Base-by-base conservation (phyloP, 2,797 vertebrate species). In the Tarsius wallacei region DNA sequence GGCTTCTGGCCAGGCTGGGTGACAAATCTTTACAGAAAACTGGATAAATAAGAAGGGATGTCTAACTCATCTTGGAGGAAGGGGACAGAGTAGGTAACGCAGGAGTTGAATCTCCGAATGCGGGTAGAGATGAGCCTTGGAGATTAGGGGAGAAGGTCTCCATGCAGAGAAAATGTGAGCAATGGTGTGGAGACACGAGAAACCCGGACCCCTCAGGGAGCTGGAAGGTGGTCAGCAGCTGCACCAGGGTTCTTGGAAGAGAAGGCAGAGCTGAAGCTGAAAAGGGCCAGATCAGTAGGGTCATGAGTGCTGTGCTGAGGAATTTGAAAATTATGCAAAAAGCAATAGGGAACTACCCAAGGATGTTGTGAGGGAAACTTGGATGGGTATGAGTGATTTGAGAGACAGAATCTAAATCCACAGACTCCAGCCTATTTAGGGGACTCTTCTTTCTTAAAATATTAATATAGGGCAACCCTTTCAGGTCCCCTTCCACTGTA, bases 1-100 rank as follows among this genome's bases (percentile, higher is more conserved):
- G 68, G n/a, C 14, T 86, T 31, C 59, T 82, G 55, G 81, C n/a
- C 49, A 71, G n/a, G 68, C 42, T 11, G 49, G 26, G 36, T 26
- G 59, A 82, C 55, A 89, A 88, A 42, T 92, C 73, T 94, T 86
- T 81, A 71, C 12, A 81, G 66, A 80, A 96, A 64, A 73, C 61
- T 83, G 55, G 82, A 19, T 63, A n/a, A 59, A 78, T 71, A 51
- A 61, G 64, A 88, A 91, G 7, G 15, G 49, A 13, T 42, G 4
- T 86, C 9, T 76, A 80, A 85, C 61, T 59, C 15, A 49, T 36
- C 26, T 47, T n/a, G 57, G 86, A 77, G 70, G 51, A 36, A 53
- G n/a, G 55, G 26, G 55, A n/a, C 49, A 90, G 47, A 85, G 31
- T 53, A 89, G 26, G 85, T 63, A 33, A 70, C 61, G 36, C 13